Conservation (phyloP, 1,140 invertebrate species). For the Bacillus rossius region DNA sequence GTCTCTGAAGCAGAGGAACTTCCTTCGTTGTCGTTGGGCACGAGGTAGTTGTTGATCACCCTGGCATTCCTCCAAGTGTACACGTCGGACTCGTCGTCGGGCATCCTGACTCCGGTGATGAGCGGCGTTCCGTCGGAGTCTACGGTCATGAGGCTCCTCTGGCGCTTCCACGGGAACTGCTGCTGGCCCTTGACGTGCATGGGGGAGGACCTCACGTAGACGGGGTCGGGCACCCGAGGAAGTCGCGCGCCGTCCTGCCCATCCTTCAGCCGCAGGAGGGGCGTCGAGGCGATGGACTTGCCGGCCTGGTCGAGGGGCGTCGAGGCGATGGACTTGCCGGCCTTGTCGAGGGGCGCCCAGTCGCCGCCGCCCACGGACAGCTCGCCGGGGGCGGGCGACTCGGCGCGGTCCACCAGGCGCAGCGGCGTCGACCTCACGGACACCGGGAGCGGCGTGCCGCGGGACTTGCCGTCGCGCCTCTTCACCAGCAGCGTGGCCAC, state of each 20-base stretch:
- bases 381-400: background rate
- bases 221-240: conserved; percentile 55
- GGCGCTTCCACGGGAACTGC: conserved; percentile 42
- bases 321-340: background rate
- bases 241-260: background rate
- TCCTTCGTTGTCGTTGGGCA: conserved; percentile 38
- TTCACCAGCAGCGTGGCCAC: conserved; percentile 68
- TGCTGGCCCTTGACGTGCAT: conserved; percentile 51
- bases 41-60: conserved; percentile 73
- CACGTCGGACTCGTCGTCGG: conserved; percentile 74
- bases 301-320: background rate
- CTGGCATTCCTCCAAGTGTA: conserved; percentile 78
- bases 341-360: background rate
- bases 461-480: conserved; percentile 48
- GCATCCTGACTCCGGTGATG: conserved; percentile 71
- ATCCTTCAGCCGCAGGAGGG: background rate
- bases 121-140: conserved; percentile 68
- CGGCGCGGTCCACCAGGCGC: background rate
- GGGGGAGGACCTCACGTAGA: conserved; percentile 55
- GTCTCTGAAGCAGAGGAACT: background rate
- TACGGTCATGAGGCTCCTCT: conserved; percentile 49
- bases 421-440: background rate
- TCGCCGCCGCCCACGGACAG: background rate
- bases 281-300: background rate
- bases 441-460: background rate